Percentiles rank a stretch among this genome's conserved stretches.
These are phyloP conservation scores for Apaloderma vittatum DNA, from an alignment of 2,113 vertebrate genomes.

Conservation along the genomic window DNA sequence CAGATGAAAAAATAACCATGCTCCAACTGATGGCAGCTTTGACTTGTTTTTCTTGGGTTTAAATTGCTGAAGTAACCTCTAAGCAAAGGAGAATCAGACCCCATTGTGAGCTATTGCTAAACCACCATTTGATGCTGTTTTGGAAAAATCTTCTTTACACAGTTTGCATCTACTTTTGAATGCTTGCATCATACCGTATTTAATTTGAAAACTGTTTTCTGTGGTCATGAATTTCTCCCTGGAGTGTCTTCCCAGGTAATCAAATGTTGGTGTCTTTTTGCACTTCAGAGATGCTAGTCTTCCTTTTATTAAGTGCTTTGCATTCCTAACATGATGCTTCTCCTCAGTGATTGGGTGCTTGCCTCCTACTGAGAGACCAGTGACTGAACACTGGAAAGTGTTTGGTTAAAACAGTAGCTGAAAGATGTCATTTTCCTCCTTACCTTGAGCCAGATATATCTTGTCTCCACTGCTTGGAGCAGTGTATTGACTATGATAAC, in stretches of 20 bases:
- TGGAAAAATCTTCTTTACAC: neutral
- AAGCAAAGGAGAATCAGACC: neutral
- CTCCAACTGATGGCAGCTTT: neutral
- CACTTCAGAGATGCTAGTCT: constrained; percentile 3
- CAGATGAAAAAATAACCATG: neutral
- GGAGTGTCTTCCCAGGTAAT: constrained; percentile 19
- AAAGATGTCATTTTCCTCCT: neutral
- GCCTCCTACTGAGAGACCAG: neutral
- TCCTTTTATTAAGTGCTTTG: constrained; percentile 49
- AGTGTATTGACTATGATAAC: neutral
- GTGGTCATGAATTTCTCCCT: constrained; percentile 29
- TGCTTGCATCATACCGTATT: neutral
- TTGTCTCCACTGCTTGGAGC: neutral
- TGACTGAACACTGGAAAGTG: neutral
- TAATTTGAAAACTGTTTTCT: constrained; percentile 48
- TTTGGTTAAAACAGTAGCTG: neutral
- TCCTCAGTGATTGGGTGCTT: neutral
- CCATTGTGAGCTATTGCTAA: neutral
- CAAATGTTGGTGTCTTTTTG: constrained; percentile 16
- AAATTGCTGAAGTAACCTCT: neutral
- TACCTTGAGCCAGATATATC: neutral
- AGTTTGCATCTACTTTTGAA: constrained; percentile 15
- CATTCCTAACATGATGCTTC: constrained; percentile 41
- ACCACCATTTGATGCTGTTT: neutral
- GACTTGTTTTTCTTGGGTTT: neutral